Conservation (phyloP, 1,140 invertebrate species). For the Aphidius gifuensis region DNA sequence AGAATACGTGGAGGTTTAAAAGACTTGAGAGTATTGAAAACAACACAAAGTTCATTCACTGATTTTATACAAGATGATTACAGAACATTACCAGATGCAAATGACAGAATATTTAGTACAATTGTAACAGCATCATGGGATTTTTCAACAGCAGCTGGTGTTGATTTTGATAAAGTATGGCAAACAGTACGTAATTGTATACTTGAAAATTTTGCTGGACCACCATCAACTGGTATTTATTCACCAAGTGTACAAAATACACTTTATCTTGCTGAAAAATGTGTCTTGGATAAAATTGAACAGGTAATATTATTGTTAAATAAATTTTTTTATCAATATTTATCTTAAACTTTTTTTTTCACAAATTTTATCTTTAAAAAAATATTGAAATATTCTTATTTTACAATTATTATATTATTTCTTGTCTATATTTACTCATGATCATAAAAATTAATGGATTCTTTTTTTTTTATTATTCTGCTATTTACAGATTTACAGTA, state of each 20-base stretch:
- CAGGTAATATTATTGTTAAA: constrained; percentile 46
- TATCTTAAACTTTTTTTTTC: too few relatives aligned
- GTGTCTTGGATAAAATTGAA: constrained; percentile 63
- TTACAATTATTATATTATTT: too few relatives aligned
- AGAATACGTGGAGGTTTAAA: constrained; percentile 64
- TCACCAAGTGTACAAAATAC: constrained; percentile 77
- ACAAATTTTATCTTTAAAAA: too few relatives aligned
- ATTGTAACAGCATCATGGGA: constrained; percentile 69
- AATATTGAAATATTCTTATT: too few relatives aligned
- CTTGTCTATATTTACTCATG: too few relatives aligned
- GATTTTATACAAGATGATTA: constrained; percentile 76
- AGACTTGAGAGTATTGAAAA: constrained; percentile 69
- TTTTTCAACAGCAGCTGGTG: constrained; percentile 61
- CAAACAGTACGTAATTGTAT: constrained; percentile 66
- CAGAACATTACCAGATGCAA: constrained; percentile 66
- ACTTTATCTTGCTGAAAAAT: constrained; percentile 66
- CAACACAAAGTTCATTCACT: constrained; percentile 73
- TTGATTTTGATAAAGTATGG: constrained; percentile 68
- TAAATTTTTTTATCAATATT: too few relatives aligned
- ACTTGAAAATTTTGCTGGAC: constrained; percentile 70
- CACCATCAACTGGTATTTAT: constrained; percentile 63
- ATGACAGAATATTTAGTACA: constrained; percentile 73
- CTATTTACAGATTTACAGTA: constrained; percentile 59
- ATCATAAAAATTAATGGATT: too few relatives aligned
- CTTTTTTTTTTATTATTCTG: constrained; percentile 25